phyloP scores from a whole-genome alignment of 2,888 invertebrate species.

The Drosophila nr. fundita region DNA sequence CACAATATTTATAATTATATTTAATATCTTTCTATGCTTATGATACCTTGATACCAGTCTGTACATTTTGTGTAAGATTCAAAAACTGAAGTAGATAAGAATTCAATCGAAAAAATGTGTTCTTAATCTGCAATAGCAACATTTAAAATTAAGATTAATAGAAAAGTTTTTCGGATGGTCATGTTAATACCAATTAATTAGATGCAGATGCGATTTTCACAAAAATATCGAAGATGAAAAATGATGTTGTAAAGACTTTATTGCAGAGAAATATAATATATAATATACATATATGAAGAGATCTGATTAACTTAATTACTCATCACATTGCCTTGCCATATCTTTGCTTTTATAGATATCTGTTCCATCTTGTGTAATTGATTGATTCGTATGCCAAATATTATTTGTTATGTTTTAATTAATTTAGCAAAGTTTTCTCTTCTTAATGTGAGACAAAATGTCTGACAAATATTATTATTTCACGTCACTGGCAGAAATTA shows the following conservation, averaged over 20 bases:
- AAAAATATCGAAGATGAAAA: not conserved
- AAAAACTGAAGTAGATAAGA: not conserved
- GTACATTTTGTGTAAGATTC: not conserved
- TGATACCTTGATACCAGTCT: not conserved
- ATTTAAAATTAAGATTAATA: not conserved
- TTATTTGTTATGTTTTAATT: not conserved
- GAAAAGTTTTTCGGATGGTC: not conserved
- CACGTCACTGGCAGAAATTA: constrained; percentile 1
- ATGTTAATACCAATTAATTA: not conserved
- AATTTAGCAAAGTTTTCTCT: not conserved
- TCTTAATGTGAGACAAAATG: not conserved
- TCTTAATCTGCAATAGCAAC: not conserved
- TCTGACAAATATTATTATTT: constrained; percentile 12
- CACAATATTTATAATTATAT: not conserved
- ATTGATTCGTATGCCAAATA: not conserved
- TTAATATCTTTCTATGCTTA: not conserved
- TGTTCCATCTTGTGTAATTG: not conserved
- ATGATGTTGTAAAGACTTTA: not conserved
- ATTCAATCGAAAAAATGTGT: too few relatives aligned
- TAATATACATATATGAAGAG: too few relatives aligned
- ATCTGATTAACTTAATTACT: not conserved
- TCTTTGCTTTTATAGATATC: not conserved
- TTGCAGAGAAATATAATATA: not conserved
- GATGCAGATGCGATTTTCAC: not conserved
- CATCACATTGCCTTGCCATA: not conserved